Conservation (phyloP, 1,140 invertebrate genomes). For the Drosophila nannoptera region DNA sequence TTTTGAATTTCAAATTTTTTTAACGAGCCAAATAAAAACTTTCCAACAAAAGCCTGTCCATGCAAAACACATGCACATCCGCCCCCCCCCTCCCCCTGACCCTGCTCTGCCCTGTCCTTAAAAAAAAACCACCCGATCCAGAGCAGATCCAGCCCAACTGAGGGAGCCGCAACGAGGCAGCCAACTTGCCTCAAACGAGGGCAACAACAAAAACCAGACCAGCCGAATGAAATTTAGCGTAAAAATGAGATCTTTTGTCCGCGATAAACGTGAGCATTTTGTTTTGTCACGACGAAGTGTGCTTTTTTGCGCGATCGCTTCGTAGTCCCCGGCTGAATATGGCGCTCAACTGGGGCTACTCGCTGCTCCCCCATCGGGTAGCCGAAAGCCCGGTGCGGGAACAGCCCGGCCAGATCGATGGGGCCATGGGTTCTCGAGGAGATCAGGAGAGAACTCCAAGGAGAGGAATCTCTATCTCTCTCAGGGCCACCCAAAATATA, state of each 20-base stretch:
- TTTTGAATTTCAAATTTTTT: constrained; percentile 67
- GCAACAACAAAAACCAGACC: constrained; percentile 36
- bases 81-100: not conserved
- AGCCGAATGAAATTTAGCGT: constrained; percentile 72
- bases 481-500: too few species aligned
- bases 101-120: not conserved
- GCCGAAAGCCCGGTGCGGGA: too few species aligned
- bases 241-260: constrained; percentile 75
- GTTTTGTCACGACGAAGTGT: constrained; percentile 77
- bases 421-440: not conserved
- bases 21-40: constrained; percentile 75
- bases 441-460: not conserved
- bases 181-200: constrained; percentile 21
- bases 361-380: not conserved
- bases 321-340: constrained; percentile 15
- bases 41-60: constrained; percentile 65
- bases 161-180: constrained; percentile 17
- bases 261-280: constrained; percentile 76
- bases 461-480: too few species aligned
- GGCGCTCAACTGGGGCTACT: constrained; percentile 36
- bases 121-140: constrained; percentile 57
- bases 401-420: too few species aligned
- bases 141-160: constrained; percentile 51
- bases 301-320: constrained; percentile 71
- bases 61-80: constrained; percentile 13